phyloP scores from a whole-genome alignment of 2,113 vertebrate species.

The Canis aureus region DNA sequence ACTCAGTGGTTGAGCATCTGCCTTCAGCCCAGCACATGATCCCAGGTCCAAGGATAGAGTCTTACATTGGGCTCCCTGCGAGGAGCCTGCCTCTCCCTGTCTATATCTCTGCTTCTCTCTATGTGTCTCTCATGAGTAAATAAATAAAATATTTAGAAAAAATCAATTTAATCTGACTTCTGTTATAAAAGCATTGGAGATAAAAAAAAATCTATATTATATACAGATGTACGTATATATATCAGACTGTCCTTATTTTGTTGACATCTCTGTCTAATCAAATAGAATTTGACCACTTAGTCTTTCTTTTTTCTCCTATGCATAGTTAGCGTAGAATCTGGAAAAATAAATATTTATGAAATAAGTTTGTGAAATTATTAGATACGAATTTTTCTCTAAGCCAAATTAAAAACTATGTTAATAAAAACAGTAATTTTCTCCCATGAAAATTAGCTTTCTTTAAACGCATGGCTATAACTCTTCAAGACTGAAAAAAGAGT shows the following conservation, averaged over 20 bases:
- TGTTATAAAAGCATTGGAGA: not conserved
- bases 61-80: too few relatives aligned
- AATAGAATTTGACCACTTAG: not conserved
- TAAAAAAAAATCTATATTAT: not conserved
- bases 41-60: too few relatives aligned
- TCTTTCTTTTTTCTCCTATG: not conserved
- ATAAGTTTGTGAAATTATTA: not conserved
- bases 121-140: too few relatives aligned
- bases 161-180: not conserved
- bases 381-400: not conserved
- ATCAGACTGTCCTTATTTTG: not conserved
- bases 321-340: not conserved
- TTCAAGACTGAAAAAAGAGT: not conserved
- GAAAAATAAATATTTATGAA: not conserved
- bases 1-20: too few relatives aligned
- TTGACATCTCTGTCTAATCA: not conserved
- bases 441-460: not conserved
- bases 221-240: not conserved
- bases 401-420: not conserved
- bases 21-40: too few relatives aligned
- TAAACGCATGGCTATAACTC: not conserved
- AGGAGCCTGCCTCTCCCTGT: too few relatives aligned
- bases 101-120: too few relatives aligned
- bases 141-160: too few relatives aligned
- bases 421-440: not conserved